Conservation (phyloP, 2,113 vertebrate genomes). For the Phalacrocorax aristotelis region DNA sequence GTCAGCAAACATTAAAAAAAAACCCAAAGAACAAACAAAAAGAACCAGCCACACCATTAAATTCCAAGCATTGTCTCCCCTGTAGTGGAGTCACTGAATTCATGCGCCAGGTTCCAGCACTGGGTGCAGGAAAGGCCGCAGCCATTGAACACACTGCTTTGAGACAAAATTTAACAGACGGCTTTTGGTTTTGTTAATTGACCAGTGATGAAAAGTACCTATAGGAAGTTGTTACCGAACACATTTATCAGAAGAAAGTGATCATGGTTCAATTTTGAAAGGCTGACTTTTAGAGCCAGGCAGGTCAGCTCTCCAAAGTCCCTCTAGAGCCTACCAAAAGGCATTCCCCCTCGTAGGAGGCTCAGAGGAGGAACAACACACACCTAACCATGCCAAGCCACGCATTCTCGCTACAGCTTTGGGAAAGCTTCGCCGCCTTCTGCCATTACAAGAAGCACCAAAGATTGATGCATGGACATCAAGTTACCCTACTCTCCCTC, state of each 20-base stretch:
- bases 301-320: background rate
- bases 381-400: background rate
- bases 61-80: background rate
- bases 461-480: background rate
- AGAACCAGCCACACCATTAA: background rate
- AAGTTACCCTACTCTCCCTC: background rate
- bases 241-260: background rate
- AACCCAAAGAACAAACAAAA: too few relatives aligned
- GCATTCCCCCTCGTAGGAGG: background rate
- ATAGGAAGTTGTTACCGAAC: background rate
- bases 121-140: background rate
- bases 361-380: background rate
- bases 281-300: background rate
- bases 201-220: background rate
- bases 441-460: background rate
- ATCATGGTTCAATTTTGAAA: background rate
- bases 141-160: background rate
- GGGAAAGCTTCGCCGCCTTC: background rate
- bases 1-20: conserved; percentile 21
- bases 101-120: background rate
- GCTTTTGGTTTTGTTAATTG: conserved; percentile 14
- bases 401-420: background rate
- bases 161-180: background rate
- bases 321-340: background rate
- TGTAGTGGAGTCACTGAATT: background rate